phyloP scores from a whole-genome alignment of 1,140 invertebrate genomes.

The Telenomus remus region DNA sequence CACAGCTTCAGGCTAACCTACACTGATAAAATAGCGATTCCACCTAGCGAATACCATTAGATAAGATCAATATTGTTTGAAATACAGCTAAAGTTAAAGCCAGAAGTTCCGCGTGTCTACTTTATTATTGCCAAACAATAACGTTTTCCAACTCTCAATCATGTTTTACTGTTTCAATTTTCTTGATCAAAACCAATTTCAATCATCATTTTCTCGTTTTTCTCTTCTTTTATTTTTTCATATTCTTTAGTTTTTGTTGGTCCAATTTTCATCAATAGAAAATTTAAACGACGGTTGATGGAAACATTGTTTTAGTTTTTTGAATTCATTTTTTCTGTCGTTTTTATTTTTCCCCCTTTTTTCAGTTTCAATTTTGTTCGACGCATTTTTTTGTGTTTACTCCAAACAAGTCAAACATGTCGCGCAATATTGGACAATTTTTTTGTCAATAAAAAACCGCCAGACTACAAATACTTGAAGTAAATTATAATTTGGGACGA shows the following conservation, averaged over 20 bases:
- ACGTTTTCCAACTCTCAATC: slow-evolving; percentile 14
- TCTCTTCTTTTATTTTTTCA: too few relatives aligned
- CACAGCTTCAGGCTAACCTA: slow-evolving; percentile 58
- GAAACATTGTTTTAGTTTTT: too few relatives aligned
- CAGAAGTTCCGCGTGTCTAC: slow-evolving; percentile 65
- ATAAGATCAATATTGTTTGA: slow-evolving; percentile 75
- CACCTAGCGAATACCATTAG: slow-evolving; percentile 70
- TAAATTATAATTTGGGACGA: slow-evolving; percentile 14
- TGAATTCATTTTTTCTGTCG: neutral
- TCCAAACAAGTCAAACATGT: too few relatives aligned
- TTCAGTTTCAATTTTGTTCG: too few relatives aligned
- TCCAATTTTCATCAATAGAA: too few relatives aligned
- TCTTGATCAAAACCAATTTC: slow-evolving; percentile 42
- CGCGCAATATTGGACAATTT: slow-evolving; percentile 2
- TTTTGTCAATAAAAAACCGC: neutral
- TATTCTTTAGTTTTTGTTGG: neutral
- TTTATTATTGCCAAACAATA: slow-evolving; percentile 60
- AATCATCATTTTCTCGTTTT: slow-evolving; percentile 24
- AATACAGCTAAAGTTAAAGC: slow-evolving; percentile 62
- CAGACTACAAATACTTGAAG: slow-evolving; percentile 26
- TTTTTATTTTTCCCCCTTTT: too few relatives aligned
- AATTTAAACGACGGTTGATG: too few relatives aligned
- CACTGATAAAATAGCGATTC: slow-evolving; percentile 62
- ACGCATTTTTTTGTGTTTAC: too few relatives aligned
- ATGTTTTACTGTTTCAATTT: too few relatives aligned